Evolutionary conservation across 2,888 invertebrate genomes (phyloP), one percentile per base, ranked within the genome.

Genomic region (Deilephila elpenor): DNA sequence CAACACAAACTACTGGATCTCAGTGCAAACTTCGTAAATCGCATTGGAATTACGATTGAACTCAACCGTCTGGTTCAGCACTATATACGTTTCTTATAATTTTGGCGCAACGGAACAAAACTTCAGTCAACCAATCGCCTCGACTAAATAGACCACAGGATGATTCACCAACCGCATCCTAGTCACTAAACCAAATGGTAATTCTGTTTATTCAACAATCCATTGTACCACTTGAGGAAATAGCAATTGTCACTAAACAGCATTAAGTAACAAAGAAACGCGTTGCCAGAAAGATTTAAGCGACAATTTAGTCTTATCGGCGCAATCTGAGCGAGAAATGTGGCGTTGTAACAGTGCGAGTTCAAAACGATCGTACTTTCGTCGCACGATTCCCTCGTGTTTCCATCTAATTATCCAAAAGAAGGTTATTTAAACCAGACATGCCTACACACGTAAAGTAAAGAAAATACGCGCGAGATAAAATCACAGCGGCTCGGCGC

Each of bases 211-310:
- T 86, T 90, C 89, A 91, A 92, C 90, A 88, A 88, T 76, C 89
- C 80, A 90, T 92, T 91, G 90, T 90, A 79, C 80, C 78, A 84
- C 86, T 88, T 85, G 78, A 84, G 84, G 83, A 87, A 89, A 91
- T 81, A 79, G 84, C 84, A 84, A 84, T 86, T 86, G 85, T 88
- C 88, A 81, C 85, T 87, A 85, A 89, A 89, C 84, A 87, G 83
- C 84, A 79, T 80, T 78, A 79, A 82, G 83, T 86, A 89, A 90
- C 89, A 89, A 90, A 90, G 88, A 87, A 88, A 89, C 83, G 84
- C 84, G 84, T 86, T 87, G 84, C 85, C 80, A 82, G 83, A 83
- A 86, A 89, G 87, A 90, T 88, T 89, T 87, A 89, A 89, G 86
- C 84, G 85, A 83, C 87, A 85, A 84, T 89, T 88, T 84, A 84